Percentiles rank a stretch among this genome's conserved stretches.
These are phyloP conservation scores for Microtus ochrogaster DNA, from an alignment of 2,113 vertebrate species.

Conservation along the genomic window DNA sequence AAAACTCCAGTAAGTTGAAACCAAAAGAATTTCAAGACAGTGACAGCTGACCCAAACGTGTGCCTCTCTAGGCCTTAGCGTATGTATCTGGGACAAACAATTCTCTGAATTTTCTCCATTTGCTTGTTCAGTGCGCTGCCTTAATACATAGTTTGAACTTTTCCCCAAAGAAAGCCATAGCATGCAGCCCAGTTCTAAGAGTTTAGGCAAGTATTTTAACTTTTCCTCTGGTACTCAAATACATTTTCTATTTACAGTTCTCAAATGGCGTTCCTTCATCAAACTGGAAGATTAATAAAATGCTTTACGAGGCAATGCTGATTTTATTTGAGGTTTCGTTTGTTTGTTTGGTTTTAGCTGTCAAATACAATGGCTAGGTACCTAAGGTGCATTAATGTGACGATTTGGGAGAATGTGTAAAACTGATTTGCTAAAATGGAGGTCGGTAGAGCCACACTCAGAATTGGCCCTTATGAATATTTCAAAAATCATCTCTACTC, in stretches of 20 bases:
- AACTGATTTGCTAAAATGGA: constrained; percentile 35
- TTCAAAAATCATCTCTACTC: not conserved
- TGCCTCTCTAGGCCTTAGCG: not conserved
- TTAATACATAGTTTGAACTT: constrained; percentile 18
- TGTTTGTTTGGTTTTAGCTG: not conserved
- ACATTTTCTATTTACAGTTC: not conserved
- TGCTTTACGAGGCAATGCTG: constrained; percentile 16
- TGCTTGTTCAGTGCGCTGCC: not conserved
- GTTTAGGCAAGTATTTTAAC: not conserved
- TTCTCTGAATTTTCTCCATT: not conserved
- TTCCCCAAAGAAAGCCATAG: not conserved
- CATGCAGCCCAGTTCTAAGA: not conserved
- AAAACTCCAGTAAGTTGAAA: not conserved
- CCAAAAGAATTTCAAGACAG: not conserved
- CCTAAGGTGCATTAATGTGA: constrained; percentile 39
- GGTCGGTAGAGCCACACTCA: not conserved
- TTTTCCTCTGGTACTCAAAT: constrained; percentile 2
- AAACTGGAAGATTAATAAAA: constrained; percentile 48
- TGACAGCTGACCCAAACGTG: not conserved
- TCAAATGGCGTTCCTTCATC: constrained; percentile 28
- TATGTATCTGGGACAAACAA: not conserved
- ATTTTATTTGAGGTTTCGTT: constrained; percentile 46
- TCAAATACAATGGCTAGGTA: constrained; percentile 28
- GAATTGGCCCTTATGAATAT: constrained; percentile 14
- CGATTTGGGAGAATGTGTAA: constrained; percentile 40